These are phyloP conservation scores for Crenuchus spilurus DNA, from an alignment of 2,797 vertebrate genomes.

Conservation along the genomic window DNA sequence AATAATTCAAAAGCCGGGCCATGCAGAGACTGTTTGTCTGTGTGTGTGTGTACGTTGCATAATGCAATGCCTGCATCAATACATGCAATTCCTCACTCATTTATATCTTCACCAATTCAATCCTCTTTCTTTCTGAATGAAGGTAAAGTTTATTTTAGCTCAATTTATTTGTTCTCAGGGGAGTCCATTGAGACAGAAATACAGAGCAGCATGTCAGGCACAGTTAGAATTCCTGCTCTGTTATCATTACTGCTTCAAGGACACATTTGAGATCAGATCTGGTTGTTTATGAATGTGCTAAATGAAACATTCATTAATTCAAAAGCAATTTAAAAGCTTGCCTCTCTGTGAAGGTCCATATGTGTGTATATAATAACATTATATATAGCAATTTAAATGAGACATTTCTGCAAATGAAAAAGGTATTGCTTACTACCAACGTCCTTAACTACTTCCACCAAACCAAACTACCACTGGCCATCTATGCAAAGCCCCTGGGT, in stretches of 20 bases:
- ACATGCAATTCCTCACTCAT: no score
- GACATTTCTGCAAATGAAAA: no score
- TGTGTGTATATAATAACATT: no score
- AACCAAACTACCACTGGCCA: no score
- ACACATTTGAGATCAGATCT: neutral
- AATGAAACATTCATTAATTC: neutral
- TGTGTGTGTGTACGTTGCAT: slow-evolving; percentile 22
- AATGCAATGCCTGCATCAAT: slow-evolving; percentile 30
- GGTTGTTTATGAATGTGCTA: neutral
- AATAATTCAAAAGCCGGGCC: slow-evolving; percentile 49
- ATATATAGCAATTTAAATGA: no score
- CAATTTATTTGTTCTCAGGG: slow-evolving; percentile 12
- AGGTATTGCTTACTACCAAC: no score
- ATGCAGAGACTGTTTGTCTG: slow-evolving; percentile 22
- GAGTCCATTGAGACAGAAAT: neutral
- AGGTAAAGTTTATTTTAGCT: slow-evolving; percentile 22
- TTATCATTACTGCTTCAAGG: neutral
- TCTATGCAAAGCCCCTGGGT: no score
- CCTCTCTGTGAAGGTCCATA: no score
- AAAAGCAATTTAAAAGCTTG: neutral
- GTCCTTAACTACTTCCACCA: no score
- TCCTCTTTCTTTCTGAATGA: slow-evolving; percentile 12
- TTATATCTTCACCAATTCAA: slow-evolving; percentile 24
- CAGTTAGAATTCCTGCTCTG: neutral
- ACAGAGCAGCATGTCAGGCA: neutral